Evolutionary conservation across 2,797 vertebrate species (phyloP), one percentile per base, ranked within the genome.

Genomic region (Phoeniculus purpureus): DNA sequence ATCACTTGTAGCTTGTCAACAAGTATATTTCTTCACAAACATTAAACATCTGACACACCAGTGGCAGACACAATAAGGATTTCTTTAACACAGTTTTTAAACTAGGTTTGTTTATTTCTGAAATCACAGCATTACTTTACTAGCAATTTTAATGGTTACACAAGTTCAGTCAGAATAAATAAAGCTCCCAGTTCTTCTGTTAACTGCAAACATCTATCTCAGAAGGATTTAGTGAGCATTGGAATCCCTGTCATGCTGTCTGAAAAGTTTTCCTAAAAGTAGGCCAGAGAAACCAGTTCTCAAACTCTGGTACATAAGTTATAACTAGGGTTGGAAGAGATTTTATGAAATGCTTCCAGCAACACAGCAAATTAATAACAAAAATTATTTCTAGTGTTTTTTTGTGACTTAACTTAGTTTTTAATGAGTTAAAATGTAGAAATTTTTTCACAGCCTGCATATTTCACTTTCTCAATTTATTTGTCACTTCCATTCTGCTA

Each of bases 241-340:
- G 14, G 18, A 75, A 64, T 5, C 9, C 1, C 9, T 52, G 32
- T 71, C 31, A 48, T 0, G 0, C 5, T 56, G 5, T 10, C 7
- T 31, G 13, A 80, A 60, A 31, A 55, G 8, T 12, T 90, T 64
- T 29, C 7, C 4, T 40, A 54, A 81, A 1, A 80, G 20, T 80
- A 64, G 21, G 13, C n/a, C 8, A 32, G 32, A 76, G 27, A 75
- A 71, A 72, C 1, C 2, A 17, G 12, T 10, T 62, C 7, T 37
- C 15, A 40, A 45, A 26, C 55, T 56, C 29, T 62, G 5, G 7
- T 7, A 43, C 5, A n/a, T 11, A 3, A 2, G 3, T 20, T 75
- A 12, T 10, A 84, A 22, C 12, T 12, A 1, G 4, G 1, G 0
- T 3, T 59, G 10, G 32, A 72, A 78, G 32, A 60, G n/a, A 47